These are phyloP conservation scores for Nothocercus nigrocapillus DNA, from an alignment of 2,113 vertebrate genomes.

Conservation along the genomic window DNA sequence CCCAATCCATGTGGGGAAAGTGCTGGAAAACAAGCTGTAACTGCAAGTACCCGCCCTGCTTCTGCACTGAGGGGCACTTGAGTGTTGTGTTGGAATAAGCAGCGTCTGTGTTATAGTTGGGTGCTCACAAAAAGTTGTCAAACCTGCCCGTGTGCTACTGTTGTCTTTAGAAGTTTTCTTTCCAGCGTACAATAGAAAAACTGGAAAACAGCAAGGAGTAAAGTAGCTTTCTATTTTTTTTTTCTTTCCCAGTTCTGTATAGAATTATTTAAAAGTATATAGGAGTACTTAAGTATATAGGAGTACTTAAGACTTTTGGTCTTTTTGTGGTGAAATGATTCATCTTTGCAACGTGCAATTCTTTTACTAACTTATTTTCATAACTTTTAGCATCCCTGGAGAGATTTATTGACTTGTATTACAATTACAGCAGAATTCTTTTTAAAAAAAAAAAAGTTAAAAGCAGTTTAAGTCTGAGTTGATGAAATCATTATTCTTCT, in stretches of 20 bases:
- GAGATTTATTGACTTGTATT: not conserved
- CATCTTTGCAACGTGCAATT: not conserved
- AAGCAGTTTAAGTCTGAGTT: not conserved
- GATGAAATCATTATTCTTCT: not conserved
- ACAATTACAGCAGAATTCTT: not conserved
- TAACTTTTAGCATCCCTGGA: not conserved
- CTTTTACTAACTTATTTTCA: not conserved
- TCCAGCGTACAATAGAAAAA: not conserved
- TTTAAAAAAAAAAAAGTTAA: too few relatives aligned
- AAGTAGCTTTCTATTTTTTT: not conserved
- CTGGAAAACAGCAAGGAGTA: not conserved
- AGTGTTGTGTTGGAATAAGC: too few relatives aligned
- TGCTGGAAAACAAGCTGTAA: not conserved
- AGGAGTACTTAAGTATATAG: not conserved
- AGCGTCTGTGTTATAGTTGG: accelerated
- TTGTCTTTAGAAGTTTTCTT: not conserved
- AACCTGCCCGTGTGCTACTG: not conserved
- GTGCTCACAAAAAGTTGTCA: not conserved
- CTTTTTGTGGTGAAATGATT: not conserved
- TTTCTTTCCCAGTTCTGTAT: not conserved
- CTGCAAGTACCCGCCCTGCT: accelerated
- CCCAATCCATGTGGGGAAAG: too few relatives aligned
- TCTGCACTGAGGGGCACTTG: too few relatives aligned
- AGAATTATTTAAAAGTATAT: not conserved
- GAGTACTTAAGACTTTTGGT: not conserved